A percentile compares a stretch with the other conserved stretches of the same genome.
Conservation (phyloP, 2,113 vertebrate species). For the Phasianus colchicus region DNA sequence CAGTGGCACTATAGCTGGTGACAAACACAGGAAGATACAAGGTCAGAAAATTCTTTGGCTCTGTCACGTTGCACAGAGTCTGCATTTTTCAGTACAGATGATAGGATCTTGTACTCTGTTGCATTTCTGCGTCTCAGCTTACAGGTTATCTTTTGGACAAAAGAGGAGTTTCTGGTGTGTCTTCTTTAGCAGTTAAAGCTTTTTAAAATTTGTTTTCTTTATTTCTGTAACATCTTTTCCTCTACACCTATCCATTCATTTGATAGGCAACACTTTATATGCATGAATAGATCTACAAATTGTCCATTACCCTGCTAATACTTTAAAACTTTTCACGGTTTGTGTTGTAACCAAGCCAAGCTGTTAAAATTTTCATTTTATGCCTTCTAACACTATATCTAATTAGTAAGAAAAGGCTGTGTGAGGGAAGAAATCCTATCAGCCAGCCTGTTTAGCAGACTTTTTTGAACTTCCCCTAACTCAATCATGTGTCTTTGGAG, state of each 20-base stretch:
- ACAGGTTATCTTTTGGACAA: neutral
- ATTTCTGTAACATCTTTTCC: neutral
- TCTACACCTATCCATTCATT: neutral
- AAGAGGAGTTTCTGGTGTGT: neutral
- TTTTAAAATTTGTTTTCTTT: neutral
- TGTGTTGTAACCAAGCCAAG: neutral
- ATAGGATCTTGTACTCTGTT: neutral
- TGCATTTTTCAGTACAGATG: neutral
- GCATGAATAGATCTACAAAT: neutral
- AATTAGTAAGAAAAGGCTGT: neutral
- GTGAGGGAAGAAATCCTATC: neutral
- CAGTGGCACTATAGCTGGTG: neutral
- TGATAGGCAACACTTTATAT: neutral
- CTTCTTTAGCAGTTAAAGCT: neutral
- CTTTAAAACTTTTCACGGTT: neutral
- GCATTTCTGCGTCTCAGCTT: neutral
- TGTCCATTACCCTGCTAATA: neutral
- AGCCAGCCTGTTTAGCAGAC: neutral
- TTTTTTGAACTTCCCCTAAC: neutral
- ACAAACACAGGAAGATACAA: constrained; percentile 11
- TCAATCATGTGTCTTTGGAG: neutral
- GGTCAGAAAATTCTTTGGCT: neutral
- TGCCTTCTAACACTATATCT: neutral
- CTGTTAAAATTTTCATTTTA: neutral
- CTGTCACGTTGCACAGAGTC: neutral